phyloP scores from a whole-genome alignment of 2,113 vertebrate species.

The Thamnophis sirtalis region DNA sequence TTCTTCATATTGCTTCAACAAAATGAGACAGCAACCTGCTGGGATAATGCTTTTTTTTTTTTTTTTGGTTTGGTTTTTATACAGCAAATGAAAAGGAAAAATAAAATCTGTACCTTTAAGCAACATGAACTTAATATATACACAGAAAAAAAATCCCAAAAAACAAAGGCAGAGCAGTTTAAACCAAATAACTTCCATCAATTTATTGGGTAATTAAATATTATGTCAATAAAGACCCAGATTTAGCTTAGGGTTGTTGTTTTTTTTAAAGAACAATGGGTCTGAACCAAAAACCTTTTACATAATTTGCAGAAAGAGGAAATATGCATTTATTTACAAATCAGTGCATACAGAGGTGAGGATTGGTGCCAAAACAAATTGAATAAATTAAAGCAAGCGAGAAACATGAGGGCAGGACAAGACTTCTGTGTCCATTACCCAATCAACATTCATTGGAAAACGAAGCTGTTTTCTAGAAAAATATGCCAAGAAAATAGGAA shows the following conservation, averaged over 20 bases:
- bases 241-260: constrained; percentile 29
- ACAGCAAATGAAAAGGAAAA: constrained; percentile 76
- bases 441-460: constrained; percentile 49
- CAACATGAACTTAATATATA: constrained; percentile 77
- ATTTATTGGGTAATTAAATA: constrained; percentile 78
- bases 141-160: constrained; percentile 68
- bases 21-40: constrained; percentile 82
- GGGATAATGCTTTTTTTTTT: constrained; percentile 65
- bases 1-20: constrained; percentile 88
- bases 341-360: constrained; percentile 58
- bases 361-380: constrained; percentile 59
- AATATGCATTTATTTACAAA: constrained; percentile 66
- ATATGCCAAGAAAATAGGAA: constrained; percentile 76
- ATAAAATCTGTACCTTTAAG: constrained; percentile 80
- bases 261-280: constrained; percentile 57
- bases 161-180: constrained; percentile 82
- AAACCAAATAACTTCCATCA: constrained; percentile 71
- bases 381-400: constrained; percentile 70
- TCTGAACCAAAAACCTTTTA: constrained; percentile 78
- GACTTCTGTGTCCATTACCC: constrained; percentile 59
- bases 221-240: constrained; percentile 86
- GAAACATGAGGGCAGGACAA: constrained; percentile 68
- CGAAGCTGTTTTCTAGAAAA: constrained; percentile 58
- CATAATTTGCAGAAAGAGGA: constrained; percentile 56
- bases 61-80: constrained; percentile 57